Conservation (phyloP, 2,113 vertebrate species). For the Argyrosomus japonicus region DNA sequence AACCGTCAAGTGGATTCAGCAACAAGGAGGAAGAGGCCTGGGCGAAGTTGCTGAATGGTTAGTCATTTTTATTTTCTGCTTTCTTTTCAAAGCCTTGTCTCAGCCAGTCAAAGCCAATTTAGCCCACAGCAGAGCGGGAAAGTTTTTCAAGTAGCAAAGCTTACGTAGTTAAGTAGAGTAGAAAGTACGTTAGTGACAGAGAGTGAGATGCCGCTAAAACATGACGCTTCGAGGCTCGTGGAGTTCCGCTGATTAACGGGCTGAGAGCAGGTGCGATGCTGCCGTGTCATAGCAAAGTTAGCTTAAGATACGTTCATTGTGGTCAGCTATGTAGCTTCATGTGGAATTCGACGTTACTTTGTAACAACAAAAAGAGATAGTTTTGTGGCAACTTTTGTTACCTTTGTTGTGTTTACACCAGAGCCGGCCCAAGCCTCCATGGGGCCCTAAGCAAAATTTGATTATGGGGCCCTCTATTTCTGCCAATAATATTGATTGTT, state of each 20-base stretch:
- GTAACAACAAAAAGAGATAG: neutral
- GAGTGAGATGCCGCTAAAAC: neutral
- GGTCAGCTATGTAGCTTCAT: neutral
- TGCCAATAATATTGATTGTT: too few species aligned
- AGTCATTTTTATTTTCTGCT: neutral
- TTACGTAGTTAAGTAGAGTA: neutral
- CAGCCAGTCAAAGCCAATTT: neutral
- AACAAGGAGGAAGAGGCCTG: neutral
- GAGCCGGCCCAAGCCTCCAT: too few species aligned
- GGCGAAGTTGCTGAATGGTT: slow-evolving; percentile 9
- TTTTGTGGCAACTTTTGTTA: too few species aligned
- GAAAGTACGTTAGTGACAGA: neutral
- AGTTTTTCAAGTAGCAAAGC: neutral
- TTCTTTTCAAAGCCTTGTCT: neutral
- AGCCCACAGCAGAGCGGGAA: accelerated
- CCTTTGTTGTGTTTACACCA: too few species aligned
- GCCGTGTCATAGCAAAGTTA: neutral
- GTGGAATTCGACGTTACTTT: too few species aligned
- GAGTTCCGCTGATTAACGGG: too few species aligned
- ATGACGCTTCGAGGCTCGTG: neutral
- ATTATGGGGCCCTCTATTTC: too few species aligned
- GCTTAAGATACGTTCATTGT: neutral
- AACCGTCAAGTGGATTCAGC: slow-evolving; percentile 38
- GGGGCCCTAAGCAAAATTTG: too few species aligned
- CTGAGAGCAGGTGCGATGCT: neutral